A percentile compares a stretch with the other conserved stretches of the same genome.
Evolutionary conservation across 1,140 invertebrate species (phyloP).

Genomic region (Brachionus angularis): DNA sequence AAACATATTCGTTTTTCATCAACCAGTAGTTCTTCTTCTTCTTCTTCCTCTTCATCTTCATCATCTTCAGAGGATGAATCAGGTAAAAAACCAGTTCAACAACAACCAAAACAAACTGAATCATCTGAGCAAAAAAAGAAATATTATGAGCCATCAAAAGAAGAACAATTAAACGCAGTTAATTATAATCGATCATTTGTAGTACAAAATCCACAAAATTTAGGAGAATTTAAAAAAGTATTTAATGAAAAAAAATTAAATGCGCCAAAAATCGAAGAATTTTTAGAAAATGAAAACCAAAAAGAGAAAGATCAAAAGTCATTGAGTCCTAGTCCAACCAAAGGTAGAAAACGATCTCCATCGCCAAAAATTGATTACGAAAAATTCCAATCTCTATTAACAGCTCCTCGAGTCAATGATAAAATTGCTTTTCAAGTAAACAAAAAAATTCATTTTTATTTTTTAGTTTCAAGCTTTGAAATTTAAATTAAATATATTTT

Average conservation of each 20-base stretch:
- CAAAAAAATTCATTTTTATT: background rate
- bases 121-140: background rate
- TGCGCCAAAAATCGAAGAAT: slow-evolving; percentile 22
- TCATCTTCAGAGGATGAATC: slow-evolving; percentile 4
- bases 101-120: background rate
- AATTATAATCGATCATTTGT: slow-evolving; percentile 2
- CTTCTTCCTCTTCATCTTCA: slow-evolving; percentile 2
- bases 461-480: background rate
- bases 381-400: background rate
- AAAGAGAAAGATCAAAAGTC: background rate
- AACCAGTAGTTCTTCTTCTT: slow-evolving; percentile 31
- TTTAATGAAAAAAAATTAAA: slow-evolving; percentile 7
- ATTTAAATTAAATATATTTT: background rate
- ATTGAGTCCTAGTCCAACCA: background rate
- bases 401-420: slow-evolving; percentile 23
- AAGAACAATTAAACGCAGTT: slow-evolving; percentile 23
- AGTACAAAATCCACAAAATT: slow-evolving; percentile 23
- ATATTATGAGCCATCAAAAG: slow-evolving; percentile 4
- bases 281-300: slow-evolving; percentile 23
- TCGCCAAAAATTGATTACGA: slow-evolving; percentile 39
- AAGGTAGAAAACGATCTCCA: background rate
- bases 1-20: slow-evolving; percentile 18
- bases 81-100: background rate
- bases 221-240: slow-evolving; percentile 7
- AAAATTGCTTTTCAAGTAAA: slow-evolving; percentile 9